Evolutionary conservation across 2,113 vertebrate genomes (phyloP), one percentile per base, ranked within the genome.

Genomic region (Desmodus rotundus): DNA sequence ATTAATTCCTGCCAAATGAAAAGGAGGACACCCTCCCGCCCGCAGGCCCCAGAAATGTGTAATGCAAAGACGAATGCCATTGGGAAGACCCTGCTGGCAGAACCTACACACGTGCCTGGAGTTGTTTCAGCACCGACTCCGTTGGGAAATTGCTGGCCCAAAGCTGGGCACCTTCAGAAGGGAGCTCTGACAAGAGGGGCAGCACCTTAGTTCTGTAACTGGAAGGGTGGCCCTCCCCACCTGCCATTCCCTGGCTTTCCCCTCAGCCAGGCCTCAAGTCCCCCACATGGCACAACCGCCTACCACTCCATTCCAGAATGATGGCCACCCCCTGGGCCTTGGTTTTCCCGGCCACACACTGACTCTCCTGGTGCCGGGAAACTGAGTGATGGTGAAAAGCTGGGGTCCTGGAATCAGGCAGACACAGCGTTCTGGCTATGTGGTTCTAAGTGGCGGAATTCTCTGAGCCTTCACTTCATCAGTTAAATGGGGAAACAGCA

Each of bases 1-100:
- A 98, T 94, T 98, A 98, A 98, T 98, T 98, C 98, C 97, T 98
- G 97, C 97, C 98, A 98, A 98, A 98, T 98, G 98, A 98, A 98
- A 98, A 97, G 88, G 91, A 98, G 96, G 97, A 94, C 81, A 82
- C 87, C 52, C 93, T 72, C 87, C 74, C 54, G 82, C 93, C 78
- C 24, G 31, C 93, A 98, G 61, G 94, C 74, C 93, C 31, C 93
- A 97, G 94, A 65, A 80, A 97, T 95, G 97, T 97, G 96, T 97
- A 98, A 97, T 97, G 97, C 96, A 98, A 97, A 98, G 95, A 96
- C 65, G 86, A 97, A 96, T 94, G 94, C 94, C 91, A 94, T 98
- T 97, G 94, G 86, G 76, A 98, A 98, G 98, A 92, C 84, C 31
- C 91, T 84, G 38, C 72, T 61, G 4, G 33, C 36, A 26, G 31